Evolutionary conservation across 2,888 invertebrate species (phyloP), one percentile per base, ranked within the genome.

Genomic region (Drosophila maculinotata): DNA sequence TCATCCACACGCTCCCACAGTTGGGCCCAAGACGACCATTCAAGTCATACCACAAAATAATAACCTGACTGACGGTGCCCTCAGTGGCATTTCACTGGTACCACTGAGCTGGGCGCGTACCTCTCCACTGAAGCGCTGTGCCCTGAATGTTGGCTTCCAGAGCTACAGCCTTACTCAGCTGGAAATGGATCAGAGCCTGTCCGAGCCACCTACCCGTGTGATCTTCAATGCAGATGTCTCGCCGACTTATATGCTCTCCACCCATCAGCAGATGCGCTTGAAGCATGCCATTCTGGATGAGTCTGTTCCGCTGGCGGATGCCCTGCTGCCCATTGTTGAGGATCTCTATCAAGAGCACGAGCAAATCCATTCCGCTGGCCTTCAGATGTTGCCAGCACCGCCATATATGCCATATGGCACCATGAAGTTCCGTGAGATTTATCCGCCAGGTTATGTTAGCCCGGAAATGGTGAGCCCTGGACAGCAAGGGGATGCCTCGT

Each of bases 281-380:
- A 64, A 60, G 36, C 17, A 56, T 12, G 75, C 75, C 7, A 8
- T 75, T 0, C 1, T 31, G 10, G 52, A 39, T 28, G 4, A 17
- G 0, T 20, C 41, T 1, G 2, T 49, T 0, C 42, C 76, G 0
- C 35, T 73, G 17, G 3, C 9, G 5, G 58, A 49, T 1, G 69
- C 75, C 1, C 17, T 75, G 5, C 1, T 38, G 25, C 52, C 56
- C 17, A 20, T 69, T 7, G 14, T 53, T 1, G 2, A 47, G 4
- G 62, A 73, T 2, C 17, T 76, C 10, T 36, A 44, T 20, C n/a
- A 35, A 5, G 65, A 69, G 45, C 45, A 54, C n/a, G 33, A 26
- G 0, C 12, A 42, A 7, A 31, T 57, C 25, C 15, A 45, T 1
- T 8, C 0, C 0, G 30, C 28, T 12, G 56, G 33, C 2, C n/a